These are phyloP conservation scores for Ochropacha duplaris DNA, from an alignment of 2,888 invertebrate genomes.

Conservation along the genomic window DNA sequence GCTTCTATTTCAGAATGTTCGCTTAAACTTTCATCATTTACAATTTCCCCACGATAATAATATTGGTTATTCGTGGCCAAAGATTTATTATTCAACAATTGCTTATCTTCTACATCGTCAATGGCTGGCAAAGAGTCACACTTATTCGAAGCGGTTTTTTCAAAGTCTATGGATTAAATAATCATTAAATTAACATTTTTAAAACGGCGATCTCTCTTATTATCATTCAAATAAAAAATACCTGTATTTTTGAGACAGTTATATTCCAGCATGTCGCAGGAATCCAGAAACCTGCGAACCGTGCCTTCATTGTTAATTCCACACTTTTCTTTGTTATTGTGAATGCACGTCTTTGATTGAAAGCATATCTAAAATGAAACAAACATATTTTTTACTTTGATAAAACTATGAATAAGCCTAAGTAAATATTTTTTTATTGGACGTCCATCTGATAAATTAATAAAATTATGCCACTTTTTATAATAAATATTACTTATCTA, in stretches of 20 bases:
- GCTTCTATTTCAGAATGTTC: background rate
- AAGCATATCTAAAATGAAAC: conserved; percentile 52
- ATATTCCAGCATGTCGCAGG: conserved; percentile 66
- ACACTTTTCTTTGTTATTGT: conserved; percentile 53
- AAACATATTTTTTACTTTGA: no score
- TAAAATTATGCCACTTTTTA: background rate
- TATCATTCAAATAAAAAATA: conserved; percentile 23
- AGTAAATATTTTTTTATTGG: no score
- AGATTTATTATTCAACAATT: no score
- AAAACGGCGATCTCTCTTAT: no score
- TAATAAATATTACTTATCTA: background rate
- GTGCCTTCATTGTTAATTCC: conserved; percentile 39
- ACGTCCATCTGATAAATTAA: no score
- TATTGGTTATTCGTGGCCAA: no score
- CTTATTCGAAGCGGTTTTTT: conserved; percentile 17
- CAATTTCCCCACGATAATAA: no score
- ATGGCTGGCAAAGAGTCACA: background rate
- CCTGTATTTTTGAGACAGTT: conserved; percentile 58
- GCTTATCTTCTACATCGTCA: background rate
- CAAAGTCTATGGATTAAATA: conserved; percentile 38
- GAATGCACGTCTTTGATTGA: conserved; percentile 61
- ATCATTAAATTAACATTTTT: no score
- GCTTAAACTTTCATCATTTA: no score
- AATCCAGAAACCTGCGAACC: conserved; percentile 56
- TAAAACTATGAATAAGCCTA: no score